These are phyloP conservation scores for Dendrocopos noguchii DNA, from an alignment of 2,113 vertebrate genomes.

Conservation along the genomic window DNA sequence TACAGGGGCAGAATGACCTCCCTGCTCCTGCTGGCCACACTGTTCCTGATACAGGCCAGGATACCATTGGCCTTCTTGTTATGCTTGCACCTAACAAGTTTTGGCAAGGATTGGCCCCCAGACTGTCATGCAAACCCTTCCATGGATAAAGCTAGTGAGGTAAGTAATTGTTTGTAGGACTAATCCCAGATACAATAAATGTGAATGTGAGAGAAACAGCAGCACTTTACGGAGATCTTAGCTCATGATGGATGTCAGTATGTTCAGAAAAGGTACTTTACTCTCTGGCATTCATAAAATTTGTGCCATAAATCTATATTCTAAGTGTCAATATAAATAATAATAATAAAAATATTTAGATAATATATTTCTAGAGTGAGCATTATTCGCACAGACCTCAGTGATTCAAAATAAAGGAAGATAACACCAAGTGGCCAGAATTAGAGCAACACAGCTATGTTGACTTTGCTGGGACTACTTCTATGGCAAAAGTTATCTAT, in stretches of 20 bases:
- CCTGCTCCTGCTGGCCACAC: too few relatives aligned
- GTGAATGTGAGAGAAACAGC: background rate
- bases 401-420: slow-evolving; percentile 9
- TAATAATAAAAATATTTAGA: background rate
- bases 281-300: slow-evolving; percentile 7
- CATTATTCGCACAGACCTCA: background rate
- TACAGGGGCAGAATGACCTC: too few relatives aligned
- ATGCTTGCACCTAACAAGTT: background rate
- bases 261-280: background rate
- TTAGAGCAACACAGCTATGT: background rate
- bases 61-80: too few relatives aligned
- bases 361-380: background rate
- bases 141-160: background rate
- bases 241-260: background rate
- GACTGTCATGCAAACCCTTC: background rate
- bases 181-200: background rate
- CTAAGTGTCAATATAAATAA: slow-evolving; percentile 4
- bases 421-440: background rate
- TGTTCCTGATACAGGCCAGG: too few relatives aligned
- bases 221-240: background rate
- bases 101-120: background rate
- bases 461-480: background rate
- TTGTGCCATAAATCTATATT: background rate
- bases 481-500: background rate
- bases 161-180: background rate